Conservation (phyloP, 2,888 invertebrate genomes). For the Cetonia aurata region DNA sequence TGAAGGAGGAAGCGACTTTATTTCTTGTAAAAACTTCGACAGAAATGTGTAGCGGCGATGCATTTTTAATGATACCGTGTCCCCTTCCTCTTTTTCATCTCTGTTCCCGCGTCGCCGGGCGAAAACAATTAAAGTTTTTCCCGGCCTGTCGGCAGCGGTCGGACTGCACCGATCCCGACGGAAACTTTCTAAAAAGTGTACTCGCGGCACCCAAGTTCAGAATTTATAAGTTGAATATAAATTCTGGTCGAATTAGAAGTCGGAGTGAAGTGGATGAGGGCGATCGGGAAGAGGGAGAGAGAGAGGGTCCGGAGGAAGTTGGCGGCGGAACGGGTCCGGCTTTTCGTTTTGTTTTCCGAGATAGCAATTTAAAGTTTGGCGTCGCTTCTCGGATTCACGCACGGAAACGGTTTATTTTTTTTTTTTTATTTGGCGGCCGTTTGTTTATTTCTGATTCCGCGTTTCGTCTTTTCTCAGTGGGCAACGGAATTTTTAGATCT, state of each 20-base stretch:
- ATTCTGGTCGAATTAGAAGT: constrained; percentile 63
- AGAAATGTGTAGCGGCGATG: constrained; percentile 56
- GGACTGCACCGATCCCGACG: constrained; percentile 23
- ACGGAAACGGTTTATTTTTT: constrained; percentile 11
- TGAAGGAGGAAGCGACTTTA: background rate
- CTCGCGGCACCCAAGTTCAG: constrained; percentile 33
- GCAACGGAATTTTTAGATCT: too few relatives aligned
- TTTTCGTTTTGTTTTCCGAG: constrained; percentile 37
- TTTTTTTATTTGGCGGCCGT: constrained; percentile 29
- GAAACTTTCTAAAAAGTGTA: constrained; percentile 30
- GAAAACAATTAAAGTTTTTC: constrained; percentile 58
- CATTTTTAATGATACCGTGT: constrained; percentile 57
- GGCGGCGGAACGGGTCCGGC: constrained; percentile 23
- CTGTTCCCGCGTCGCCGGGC: constrained; percentile 48
- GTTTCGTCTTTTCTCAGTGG: constrained; percentile 16
- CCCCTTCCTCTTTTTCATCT: constrained; percentile 42
- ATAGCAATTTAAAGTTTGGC: constrained; percentile 43
- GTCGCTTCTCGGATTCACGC: constrained; percentile 41
- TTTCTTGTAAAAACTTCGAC: constrained; percentile 51
- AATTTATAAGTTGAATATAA: constrained; percentile 56
- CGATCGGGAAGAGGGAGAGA: constrained; percentile 26
- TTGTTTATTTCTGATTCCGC: constrained; percentile 35
- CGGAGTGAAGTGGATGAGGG: constrained; percentile 29
- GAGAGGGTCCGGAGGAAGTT: constrained; percentile 10
- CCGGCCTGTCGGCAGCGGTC: constrained; percentile 6